Evolutionary conservation across 2,113 vertebrate genomes (phyloP).

Genomic region (Mesoclemmys tuberculata): DNA sequence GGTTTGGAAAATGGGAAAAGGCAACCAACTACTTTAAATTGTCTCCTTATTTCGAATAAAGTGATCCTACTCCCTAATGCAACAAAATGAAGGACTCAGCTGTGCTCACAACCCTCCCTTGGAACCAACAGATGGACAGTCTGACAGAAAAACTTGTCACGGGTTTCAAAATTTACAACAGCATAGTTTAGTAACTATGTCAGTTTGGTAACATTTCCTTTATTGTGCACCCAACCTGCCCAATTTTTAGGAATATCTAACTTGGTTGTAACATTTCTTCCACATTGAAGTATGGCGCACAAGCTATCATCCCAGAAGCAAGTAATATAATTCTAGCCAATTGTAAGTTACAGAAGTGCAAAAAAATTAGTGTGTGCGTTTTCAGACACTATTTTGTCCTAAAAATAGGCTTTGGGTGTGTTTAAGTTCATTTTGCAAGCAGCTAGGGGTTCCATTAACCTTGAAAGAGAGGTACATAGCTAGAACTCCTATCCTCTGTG

Average conservation of each 20-base stretch:
- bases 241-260: not conserved
- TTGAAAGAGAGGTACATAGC: not conserved
- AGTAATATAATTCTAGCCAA: not conserved
- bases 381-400: not conserved
- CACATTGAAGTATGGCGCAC: not conserved
- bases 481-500: not conserved
- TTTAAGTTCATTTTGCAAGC: not conserved
- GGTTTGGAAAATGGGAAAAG: not conserved
- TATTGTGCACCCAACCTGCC: not conserved
- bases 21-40: not conserved
- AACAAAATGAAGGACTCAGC: not conserved
- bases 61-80: conserved; percentile 31
- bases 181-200: not conserved
- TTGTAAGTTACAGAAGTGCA: not conserved
- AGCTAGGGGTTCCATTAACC: not conserved
- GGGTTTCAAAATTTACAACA: conserved; percentile 18
- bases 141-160: conserved; percentile 17
- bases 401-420: not conserved
- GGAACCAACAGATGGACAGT: not conserved
- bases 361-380: not conserved
- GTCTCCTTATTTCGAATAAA: conserved; percentile 5
- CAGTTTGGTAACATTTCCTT: not conserved
- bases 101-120: not conserved
- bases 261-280: not conserved
- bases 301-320: not conserved